phyloP scores from a whole-genome alignment of 2,888 invertebrate genomes.

The Drosophila siamana region DNA sequence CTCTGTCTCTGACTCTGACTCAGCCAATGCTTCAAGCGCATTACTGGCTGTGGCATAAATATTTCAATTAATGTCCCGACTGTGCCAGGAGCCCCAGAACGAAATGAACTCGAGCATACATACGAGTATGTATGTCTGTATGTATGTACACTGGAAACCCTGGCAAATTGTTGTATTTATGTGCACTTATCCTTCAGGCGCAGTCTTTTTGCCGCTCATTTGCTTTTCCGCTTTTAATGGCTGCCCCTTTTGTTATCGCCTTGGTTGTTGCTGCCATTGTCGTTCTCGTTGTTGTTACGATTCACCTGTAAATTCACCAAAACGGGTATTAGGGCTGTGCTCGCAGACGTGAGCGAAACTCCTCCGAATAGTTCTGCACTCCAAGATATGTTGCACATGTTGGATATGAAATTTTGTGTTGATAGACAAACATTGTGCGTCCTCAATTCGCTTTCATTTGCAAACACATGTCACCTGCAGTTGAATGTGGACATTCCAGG shows the following conservation, averaged over 20 bases:
- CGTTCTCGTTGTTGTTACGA: conserved; percentile 43
- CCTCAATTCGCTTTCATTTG: too few species aligned
- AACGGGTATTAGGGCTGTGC: conserved; percentile 1
- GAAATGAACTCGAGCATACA: conserved; percentile 8
- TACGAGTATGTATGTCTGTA: neutral
- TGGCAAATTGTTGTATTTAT: conserved; percentile 61
- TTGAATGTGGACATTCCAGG: conserved; percentile 7
- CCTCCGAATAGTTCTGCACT: too few species aligned
- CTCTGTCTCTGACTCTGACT: too few species aligned
- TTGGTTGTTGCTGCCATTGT: conserved; percentile 6
- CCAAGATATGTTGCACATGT: too few species aligned
- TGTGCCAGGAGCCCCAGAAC: conserved; percentile 19
- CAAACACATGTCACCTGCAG: too few species aligned
- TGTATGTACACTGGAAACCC: conserved; percentile 29
- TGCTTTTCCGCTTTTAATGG: conserved; percentile 66
- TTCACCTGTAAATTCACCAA: neutral
- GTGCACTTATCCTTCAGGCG: conserved; percentile 63
- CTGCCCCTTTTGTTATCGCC: conserved; percentile 51
- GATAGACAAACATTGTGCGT: too few species aligned
- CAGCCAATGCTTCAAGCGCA: conserved; percentile 13
- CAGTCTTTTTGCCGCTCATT: conserved; percentile 62
- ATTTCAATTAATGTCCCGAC: conserved; percentile 71
- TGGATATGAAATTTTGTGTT: too few species aligned
- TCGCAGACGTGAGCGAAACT: neutral
- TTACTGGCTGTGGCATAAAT: conserved; percentile 60